These are phyloP conservation scores for Brachyhypopomus gauderio DNA, from an alignment of 2,113 vertebrate species.

Conservation along the genomic window DNA sequence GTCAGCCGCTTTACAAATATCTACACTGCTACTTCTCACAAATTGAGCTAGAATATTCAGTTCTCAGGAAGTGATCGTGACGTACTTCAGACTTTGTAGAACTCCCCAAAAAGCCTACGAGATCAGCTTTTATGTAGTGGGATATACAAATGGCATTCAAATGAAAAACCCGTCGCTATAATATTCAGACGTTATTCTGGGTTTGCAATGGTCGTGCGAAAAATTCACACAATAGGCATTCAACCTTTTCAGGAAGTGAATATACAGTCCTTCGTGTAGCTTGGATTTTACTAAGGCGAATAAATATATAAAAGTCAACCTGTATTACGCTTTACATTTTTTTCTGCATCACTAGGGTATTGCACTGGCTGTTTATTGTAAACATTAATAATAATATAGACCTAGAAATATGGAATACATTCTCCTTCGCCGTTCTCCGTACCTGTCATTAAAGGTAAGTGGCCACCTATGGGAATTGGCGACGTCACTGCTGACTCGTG, in stretches of 20 bases:
- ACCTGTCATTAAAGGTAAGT: conserved; percentile 48
- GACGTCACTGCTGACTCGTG: conserved; percentile 36
- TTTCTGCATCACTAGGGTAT: not conserved
- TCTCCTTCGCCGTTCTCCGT: not conserved
- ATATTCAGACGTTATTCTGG: not conserved
- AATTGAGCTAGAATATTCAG: too few relatives aligned
- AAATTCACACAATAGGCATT: not conserved
- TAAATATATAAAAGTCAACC: too few relatives aligned
- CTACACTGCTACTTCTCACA: not conserved
- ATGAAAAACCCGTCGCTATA: not conserved
- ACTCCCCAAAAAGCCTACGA: too few relatives aligned
- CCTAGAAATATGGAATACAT: not conserved
- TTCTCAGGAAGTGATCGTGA: not conserved
- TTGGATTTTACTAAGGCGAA: not conserved
- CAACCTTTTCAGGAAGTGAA: conserved; percentile 15
- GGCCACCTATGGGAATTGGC: conserved; percentile 28
- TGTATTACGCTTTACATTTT: too few relatives aligned
- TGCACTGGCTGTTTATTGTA: not conserved
- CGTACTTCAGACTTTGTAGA: too few relatives aligned
- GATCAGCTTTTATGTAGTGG: too few relatives aligned
- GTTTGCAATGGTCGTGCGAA: not conserved
- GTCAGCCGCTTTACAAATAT: conserved; percentile 41
- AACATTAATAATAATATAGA: not conserved
- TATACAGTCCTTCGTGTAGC: not conserved
- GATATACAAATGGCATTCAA: too few relatives aligned